These are phyloP conservation scores for Eupsittula cactorum DNA, from an alignment of 2,113 vertebrate species.

Conservation along the genomic window DNA sequence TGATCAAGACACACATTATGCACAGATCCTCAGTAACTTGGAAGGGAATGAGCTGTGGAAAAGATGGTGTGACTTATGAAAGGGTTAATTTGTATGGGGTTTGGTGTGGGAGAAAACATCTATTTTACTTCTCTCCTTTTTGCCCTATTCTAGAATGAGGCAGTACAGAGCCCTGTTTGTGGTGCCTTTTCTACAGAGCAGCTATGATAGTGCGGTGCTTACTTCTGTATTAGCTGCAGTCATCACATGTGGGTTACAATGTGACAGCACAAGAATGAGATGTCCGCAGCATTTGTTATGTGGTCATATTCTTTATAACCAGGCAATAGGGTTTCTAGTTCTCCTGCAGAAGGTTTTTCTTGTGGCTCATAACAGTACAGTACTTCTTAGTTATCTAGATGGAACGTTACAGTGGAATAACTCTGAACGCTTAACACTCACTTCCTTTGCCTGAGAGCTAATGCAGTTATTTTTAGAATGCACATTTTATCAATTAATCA, in stretches of 20 bases:
- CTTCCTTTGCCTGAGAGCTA: neutral
- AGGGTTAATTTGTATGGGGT: neutral
- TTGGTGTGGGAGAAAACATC: neutral
- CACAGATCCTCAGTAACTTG: neutral
- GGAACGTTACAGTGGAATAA: neutral
- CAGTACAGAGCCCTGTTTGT: neutral
- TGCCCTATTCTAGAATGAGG: neutral
- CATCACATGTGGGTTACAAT: neutral
- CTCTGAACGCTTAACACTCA: neutral
- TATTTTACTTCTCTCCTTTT: neutral
- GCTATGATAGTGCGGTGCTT: neutral
- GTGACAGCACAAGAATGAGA: neutral
- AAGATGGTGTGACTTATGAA: neutral
- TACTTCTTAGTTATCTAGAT: neutral
- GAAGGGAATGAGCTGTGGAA: neutral
- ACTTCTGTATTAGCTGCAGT: neutral
- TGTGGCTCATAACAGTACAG: neutral
- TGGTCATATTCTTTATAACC: neutral
- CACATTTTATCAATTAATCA: conserved; percentile 29
- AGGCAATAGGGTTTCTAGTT: neutral
- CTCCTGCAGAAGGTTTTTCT: neutral
- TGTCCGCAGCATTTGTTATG: neutral
- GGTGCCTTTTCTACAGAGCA: neutral
- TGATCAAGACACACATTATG: neutral
- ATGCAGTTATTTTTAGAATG: conserved; percentile 7